Conservation (phyloP, 1,140 invertebrate genomes). For the Drosophila biarmipes region DNA sequence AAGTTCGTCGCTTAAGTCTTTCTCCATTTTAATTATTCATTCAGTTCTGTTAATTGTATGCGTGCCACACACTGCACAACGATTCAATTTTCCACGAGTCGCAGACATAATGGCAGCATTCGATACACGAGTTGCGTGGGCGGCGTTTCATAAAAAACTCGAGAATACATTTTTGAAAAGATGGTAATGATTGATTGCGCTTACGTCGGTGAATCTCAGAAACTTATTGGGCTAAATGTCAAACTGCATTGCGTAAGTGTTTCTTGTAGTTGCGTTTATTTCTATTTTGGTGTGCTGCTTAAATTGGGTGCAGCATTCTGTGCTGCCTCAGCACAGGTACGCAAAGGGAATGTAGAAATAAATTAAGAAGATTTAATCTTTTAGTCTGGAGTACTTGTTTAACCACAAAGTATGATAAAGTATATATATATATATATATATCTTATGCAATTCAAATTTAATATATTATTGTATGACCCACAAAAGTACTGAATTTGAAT, state of each 20-base stretch:
- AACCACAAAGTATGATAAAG: not conserved
- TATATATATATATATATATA: no score
- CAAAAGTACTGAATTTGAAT: no score
- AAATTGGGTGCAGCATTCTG: constrained; percentile 32
- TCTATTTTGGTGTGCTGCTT: constrained; percentile 25
- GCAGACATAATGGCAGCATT: constrained; percentile 75
- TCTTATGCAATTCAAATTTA: no score
- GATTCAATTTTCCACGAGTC: constrained; percentile 58
- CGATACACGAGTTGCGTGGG: constrained; percentile 46
- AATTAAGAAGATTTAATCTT: not conserved
- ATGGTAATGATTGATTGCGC: constrained; percentile 74
- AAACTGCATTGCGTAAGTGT: constrained; percentile 60
- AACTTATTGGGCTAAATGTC: constrained; percentile 53
- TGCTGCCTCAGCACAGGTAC: no score
- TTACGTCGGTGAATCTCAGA: constrained; percentile 46
- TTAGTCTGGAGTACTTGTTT: not conserved
- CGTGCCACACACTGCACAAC: constrained; percentile 60
- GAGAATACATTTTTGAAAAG: constrained; percentile 68
- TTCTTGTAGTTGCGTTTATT: constrained; percentile 38
- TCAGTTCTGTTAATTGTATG: constrained; percentile 76
- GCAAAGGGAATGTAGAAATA: not conserved
- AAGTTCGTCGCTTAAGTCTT: constrained; percentile 74
- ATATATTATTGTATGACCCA: no score
- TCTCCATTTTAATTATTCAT: constrained; percentile 71
- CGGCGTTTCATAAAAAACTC: constrained; percentile 13